Conservation (phyloP, 2,797 vertebrate species). For the Notamacropus eugenii region DNA sequence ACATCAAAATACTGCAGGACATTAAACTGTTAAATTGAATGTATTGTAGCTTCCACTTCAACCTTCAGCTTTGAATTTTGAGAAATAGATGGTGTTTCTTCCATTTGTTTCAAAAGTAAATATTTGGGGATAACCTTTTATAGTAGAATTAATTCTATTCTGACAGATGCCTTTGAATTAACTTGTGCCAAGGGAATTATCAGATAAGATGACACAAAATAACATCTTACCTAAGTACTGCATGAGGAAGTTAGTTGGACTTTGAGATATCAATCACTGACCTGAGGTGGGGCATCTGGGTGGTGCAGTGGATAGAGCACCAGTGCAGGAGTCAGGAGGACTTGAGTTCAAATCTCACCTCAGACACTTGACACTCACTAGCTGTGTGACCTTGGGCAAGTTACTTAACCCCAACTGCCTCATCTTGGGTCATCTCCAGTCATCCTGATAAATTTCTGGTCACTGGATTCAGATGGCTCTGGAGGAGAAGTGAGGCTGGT, state of each 20-base stretch:
- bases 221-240: neutral
- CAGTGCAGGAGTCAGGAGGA: too few relatives aligned
- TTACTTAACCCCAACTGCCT: too few relatives aligned
- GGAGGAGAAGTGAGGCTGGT: too few relatives aligned
- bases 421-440: too few relatives aligned
- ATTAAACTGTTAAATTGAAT: neutral
- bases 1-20: neutral
- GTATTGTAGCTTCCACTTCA: neutral
- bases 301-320: too few relatives aligned
- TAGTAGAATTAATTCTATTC: neutral
- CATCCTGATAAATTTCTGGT: too few relatives aligned
- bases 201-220: neutral
- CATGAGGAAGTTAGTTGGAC: neutral
- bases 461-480: too few relatives aligned
- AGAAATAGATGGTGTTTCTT: neutral
- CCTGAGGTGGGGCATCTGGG: too few relatives aligned
- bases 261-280: neutral
- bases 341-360: too few relatives aligned
- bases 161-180: neutral
- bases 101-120: neutral
- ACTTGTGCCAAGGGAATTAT: neutral
- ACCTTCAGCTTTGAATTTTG: neutral
- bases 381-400: too few relatives aligned
- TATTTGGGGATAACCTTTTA: neutral
- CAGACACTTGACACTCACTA: too few relatives aligned